A percentile compares a stretch with the other conserved stretches of the same genome.
phyloP scores from a whole-genome alignment of 2,797 vertebrate species.

The Steatocranus sp. region DNA sequence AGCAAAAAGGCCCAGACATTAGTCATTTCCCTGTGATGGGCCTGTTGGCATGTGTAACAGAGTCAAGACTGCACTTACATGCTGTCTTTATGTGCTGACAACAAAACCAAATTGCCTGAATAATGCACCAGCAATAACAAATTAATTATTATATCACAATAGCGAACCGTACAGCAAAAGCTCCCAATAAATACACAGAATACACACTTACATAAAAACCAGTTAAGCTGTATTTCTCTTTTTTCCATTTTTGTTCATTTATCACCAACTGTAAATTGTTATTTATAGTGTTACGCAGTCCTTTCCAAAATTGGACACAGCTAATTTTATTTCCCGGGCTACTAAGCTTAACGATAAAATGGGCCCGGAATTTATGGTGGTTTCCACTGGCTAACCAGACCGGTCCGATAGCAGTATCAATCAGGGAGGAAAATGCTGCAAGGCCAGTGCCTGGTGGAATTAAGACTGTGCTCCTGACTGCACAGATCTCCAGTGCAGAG shows the following conservation, averaged over 20 bases:
- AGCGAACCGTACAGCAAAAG: not conserved
- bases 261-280: constrained; percentile 54
- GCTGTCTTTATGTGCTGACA: constrained; percentile 52
- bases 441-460: constrained; percentile 43
- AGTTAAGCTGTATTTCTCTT: constrained; percentile 6
- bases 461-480: constrained; percentile 32
- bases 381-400: constrained; percentile 52
- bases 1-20: constrained; percentile 35
- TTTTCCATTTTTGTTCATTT: constrained; percentile 51
- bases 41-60: constrained; percentile 36
- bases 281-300: constrained; percentile 42
- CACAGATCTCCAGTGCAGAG: constrained; percentile 13
- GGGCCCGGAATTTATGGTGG: constrained; percentile 57
- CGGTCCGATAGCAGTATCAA: constrained; percentile 54
- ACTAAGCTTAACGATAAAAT: constrained; percentile 66
- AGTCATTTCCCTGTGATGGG: constrained; percentile 42
- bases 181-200: constrained; percentile 14
- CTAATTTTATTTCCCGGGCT: constrained; percentile 67
- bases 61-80: constrained; percentile 38
- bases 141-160: constrained; percentile 45
- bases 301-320: constrained; percentile 55
- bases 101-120: constrained; percentile 62
- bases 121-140: constrained; percentile 38
- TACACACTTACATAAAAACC: constrained; percentile 2
- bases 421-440: constrained; percentile 52